Percentiles rank a stretch among this genome's conserved stretches.
Conservation (phyloP, 2,888 invertebrate species). For the Physocephala rufipes region DNA sequence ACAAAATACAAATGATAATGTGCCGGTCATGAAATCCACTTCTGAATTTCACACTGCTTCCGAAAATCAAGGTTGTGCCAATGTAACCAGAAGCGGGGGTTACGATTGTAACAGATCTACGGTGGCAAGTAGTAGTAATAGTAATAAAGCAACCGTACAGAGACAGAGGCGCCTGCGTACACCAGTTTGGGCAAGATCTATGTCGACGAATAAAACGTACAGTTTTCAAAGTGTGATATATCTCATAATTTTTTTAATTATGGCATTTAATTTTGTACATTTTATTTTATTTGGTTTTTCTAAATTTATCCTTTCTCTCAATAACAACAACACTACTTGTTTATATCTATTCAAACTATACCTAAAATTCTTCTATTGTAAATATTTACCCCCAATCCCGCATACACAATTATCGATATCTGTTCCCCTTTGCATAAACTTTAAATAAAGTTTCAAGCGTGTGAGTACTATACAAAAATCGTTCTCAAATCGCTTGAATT, state of each 20-base stretch:
- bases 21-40: neutral
- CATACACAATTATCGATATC: no score
- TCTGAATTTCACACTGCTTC: neutral
- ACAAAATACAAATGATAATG: neutral
- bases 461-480: neutral
- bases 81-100: slow-evolving; percentile 23
- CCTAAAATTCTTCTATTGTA: slow-evolving; percentile 33
- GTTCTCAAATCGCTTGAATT: neutral
- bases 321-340: slow-evolving; percentile 4
- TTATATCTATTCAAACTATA: slow-evolving; percentile 25
- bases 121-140: slow-evolving; percentile 62
- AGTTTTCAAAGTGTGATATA: slow-evolving; percentile 39
- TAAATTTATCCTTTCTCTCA: neutral
- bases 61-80: slow-evolving; percentile 8
- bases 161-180: slow-evolving; percentile 79
- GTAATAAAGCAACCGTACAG: slow-evolving; percentile 70
- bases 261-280: slow-evolving; percentile 9
- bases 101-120: slow-evolving; percentile 47
- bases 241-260: slow-evolving; percentile 18
- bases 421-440: no score
- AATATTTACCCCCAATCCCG: neutral
- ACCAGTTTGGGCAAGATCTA: slow-evolving; percentile 84
- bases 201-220: slow-evolving; percentile 70
- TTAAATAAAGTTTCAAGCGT: no score
- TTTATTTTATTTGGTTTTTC: slow-evolving; percentile 9